Conservation (phyloP, 2,888 invertebrate genomes). For the Hoplodrina ambigua region DNA sequence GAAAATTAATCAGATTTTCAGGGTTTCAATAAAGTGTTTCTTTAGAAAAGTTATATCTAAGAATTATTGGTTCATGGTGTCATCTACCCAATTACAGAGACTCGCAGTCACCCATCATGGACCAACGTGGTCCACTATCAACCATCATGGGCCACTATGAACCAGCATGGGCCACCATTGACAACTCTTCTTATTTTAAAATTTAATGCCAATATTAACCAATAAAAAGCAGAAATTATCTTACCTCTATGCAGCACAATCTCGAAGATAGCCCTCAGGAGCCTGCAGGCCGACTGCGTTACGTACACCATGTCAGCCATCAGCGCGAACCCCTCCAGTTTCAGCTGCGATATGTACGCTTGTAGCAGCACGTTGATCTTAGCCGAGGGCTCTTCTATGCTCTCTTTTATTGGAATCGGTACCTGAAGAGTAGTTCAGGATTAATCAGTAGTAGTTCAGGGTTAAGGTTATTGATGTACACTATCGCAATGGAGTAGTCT, state of each 20-base stretch:
- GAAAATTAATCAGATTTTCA: too few relatives aligned
- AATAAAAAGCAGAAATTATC: background rate
- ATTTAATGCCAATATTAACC: too few relatives aligned
- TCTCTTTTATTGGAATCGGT: conserved; percentile 99
- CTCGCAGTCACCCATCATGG: background rate
- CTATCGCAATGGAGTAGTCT: too few relatives aligned
- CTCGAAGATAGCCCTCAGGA: conserved; percentile 99
- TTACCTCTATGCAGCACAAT: conserved; percentile 94
- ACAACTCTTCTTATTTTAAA: background rate
- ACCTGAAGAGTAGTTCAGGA: conserved; percentile 91
- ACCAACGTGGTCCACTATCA: background rate
- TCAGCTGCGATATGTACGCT: conserved; percentile 99
- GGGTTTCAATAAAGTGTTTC: too few relatives aligned
- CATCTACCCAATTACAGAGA: too few relatives aligned
- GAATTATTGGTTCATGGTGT: too few relatives aligned
- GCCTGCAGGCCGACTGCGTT: conserved; percentile 98
- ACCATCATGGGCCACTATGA: background rate
- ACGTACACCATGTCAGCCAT: conserved; percentile 99
- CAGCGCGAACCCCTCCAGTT: conserved; percentile 99
- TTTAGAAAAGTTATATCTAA: too few relatives aligned
- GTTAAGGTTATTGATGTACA: too few relatives aligned
- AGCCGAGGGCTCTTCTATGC: conserved; percentile 98
- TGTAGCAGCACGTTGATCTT: conserved; percentile 98
- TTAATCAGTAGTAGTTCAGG: too few relatives aligned
- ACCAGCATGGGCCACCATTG: too few relatives aligned